Evolutionary conservation across 2,797 vertebrate genomes (phyloP).

Genomic region (Enteromius afrohamiltoni): DNA sequence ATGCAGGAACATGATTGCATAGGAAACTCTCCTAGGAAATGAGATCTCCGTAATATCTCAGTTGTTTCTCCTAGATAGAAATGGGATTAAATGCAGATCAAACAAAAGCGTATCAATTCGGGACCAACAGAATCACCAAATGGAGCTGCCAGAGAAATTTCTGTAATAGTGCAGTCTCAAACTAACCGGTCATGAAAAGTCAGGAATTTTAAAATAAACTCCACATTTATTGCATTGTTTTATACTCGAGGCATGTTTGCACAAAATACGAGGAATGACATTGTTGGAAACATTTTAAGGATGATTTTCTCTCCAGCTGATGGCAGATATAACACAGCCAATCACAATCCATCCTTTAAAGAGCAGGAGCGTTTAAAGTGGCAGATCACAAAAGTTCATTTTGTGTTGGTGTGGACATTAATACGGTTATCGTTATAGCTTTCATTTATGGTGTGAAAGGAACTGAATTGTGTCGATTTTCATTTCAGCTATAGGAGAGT

Average conservation of each 20-base stretch:
- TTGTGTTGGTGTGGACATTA: background rate
- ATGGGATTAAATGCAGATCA: conserved; percentile 21
- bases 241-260: background rate
- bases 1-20: conserved; percentile 35
- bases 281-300: background rate
- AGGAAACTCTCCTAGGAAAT: conserved; percentile 38
- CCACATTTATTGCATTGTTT: background rate
- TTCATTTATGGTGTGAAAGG: background rate
- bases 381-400: background rate
- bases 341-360: background rate
- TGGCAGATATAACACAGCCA: background rate
- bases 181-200: background rate
- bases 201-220: background rate
- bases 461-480: background rate
- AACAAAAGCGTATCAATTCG: background rate
- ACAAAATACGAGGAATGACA: background rate
- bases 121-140: background rate
- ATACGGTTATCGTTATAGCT: background rate
- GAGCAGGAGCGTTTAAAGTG: background rate
- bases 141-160: background rate
- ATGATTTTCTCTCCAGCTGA: background rate
- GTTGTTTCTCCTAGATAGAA: conserved; percentile 3
- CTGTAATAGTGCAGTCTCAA: background rate
- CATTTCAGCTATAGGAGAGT: background rate
- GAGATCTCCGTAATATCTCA: conserved; percentile 9